Evolutionary conservation across 2,888 invertebrate genomes (phyloP).

Genomic region (Philereme vetulata): DNA sequence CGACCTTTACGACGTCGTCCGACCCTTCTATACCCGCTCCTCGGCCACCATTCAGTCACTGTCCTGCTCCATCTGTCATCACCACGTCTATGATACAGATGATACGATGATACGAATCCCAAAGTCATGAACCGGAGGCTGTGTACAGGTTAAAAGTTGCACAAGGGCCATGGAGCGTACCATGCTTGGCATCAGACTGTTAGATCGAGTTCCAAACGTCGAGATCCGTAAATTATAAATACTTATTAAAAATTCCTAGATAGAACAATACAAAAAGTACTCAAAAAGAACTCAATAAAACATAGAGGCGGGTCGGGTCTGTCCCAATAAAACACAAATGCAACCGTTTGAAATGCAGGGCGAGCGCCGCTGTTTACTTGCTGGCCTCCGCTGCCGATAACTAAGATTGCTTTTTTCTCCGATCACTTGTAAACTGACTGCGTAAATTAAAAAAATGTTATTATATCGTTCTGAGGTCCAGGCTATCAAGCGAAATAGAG

Average conservation of each 20-base stretch:
- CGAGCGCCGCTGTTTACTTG: slow-evolving; percentile 72
- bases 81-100: too few species aligned
- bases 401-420: slow-evolving; percentile 78
- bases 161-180: too few species aligned
- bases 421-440: slow-evolving; percentile 73
- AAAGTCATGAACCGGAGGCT: too few species aligned
- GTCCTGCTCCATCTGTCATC: too few species aligned
- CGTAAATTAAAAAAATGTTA: slow-evolving; percentile 62
- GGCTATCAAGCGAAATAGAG: not conserved
- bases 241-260: not conserved
- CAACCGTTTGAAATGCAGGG: slow-evolving; percentile 80
- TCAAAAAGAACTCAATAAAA: slow-evolving; percentile 71
- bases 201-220: too few species aligned
- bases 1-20: too few species aligned
- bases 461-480: slow-evolving; percentile 20
- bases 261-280: slow-evolving; percentile 27
- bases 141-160: too few species aligned
- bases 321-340: slow-evolving; percentile 80
- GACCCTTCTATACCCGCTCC: too few species aligned
- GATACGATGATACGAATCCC: too few species aligned
- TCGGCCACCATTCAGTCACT: too few species aligned
- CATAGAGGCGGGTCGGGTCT: slow-evolving; percentile 64
- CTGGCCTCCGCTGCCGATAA: slow-evolving; percentile 61
- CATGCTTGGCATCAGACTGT: too few species aligned
- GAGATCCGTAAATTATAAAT: not conserved